Percentiles rank a stretch among this genome's conserved stretches.
Evolutionary conservation across 2,888 invertebrate species (phyloP).

Genomic region (Caenorhabditis panamensis): DNA sequence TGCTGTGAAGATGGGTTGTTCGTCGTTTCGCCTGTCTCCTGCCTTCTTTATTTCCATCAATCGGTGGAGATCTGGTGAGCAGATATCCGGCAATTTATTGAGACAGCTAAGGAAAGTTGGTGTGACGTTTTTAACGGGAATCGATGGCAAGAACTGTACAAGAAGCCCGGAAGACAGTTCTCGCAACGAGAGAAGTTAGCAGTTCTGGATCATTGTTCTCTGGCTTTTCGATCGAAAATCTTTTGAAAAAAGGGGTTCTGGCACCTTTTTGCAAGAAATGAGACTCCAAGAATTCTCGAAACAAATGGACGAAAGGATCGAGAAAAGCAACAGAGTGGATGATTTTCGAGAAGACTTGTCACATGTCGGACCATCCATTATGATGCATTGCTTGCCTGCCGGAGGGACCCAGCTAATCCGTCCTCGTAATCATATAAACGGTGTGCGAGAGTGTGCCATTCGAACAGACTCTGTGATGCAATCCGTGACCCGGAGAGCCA

Average conservation of each 20-base stretch:
- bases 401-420: constrained; percentile 35
- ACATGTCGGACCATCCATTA: neutral
- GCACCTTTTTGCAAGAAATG: too few relatives aligned
- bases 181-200: constrained; percentile 20
- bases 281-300: too few relatives aligned
- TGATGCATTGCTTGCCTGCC: too few relatives aligned
- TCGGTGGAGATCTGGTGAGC: constrained; percentile 34
- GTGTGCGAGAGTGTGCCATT: constrained; percentile 12
- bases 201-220: too few relatives aligned
- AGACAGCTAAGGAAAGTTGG: too few relatives aligned
- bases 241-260: too few relatives aligned
- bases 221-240: too few relatives aligned
- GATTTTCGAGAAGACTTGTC: neutral
- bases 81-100: constrained; percentile 33
- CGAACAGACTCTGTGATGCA: constrained; percentile 25
- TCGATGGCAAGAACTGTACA: too few relatives aligned
- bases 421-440: constrained; percentile 40
- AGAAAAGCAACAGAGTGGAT: neutral
- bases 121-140: too few relatives aligned
- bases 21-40: constrained; percentile 31
- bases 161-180: too few relatives aligned
- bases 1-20: too few relatives aligned
- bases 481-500: constrained; percentile 3
- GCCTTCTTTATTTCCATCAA: neutral
- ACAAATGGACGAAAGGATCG: too few relatives aligned